These are phyloP conservation scores for Deroplatys truncata DNA, from an alignment of 2,888 invertebrate species.

Conservation along the genomic window DNA sequence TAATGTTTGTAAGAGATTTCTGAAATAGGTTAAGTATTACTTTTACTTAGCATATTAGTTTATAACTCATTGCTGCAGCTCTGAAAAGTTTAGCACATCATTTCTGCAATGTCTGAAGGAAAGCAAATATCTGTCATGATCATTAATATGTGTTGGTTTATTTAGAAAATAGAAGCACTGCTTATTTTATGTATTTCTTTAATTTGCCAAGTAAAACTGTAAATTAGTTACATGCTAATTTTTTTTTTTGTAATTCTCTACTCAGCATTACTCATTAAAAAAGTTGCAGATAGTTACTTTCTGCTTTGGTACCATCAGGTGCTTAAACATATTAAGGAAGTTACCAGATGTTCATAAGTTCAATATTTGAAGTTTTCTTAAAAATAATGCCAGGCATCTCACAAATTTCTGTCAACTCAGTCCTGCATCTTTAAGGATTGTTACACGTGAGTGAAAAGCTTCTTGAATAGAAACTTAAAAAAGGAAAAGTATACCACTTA, in stretches of 20 bases:
- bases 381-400: not conserved
- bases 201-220: too few species aligned
- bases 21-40: not conserved
- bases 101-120: not conserved
- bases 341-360: not conserved
- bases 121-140: not conserved
- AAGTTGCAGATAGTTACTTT: too few species aligned
- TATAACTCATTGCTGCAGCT: not conserved
- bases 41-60: not conserved
- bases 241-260: too few species aligned
- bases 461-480: not conserved
- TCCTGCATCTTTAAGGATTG: not conserved
- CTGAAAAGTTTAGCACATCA: not conserved
- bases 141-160: not conserved
- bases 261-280: too few species aligned
- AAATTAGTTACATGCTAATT: too few species aligned
- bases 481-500: not conserved
- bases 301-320: not conserved
- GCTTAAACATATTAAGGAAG: not conserved
- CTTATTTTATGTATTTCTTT: too few species aligned
- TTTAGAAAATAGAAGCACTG: not conserved
- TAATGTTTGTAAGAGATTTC: not conserved
- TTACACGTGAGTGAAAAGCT: not conserved
- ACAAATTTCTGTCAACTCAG: not conserved
- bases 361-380: not conserved